Evolutionary conservation across 2,888 invertebrate genomes (phyloP).

Genomic region (Polylopha cassiicola): DNA sequence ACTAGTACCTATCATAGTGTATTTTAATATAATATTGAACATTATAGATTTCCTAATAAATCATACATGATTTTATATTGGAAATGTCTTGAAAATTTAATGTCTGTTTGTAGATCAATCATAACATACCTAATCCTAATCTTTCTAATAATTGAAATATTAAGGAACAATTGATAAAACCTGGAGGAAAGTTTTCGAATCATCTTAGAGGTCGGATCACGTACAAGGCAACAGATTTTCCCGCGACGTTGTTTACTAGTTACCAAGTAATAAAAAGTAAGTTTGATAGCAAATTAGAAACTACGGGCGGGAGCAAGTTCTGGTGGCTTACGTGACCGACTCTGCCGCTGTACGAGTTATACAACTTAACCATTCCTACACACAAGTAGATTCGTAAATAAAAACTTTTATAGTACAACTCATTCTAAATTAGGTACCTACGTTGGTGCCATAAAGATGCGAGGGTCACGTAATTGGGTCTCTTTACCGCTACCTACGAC

Average conservation of each 20-base stretch:
- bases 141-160: no score
- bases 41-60: no score
- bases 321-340: conserved; percentile 58
- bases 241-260: conserved; percentile 53
- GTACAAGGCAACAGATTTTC: conserved; percentile 29
- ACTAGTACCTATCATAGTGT: no score
- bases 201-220: conserved; percentile 17
- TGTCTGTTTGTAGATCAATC: no score
- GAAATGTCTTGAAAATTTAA: no score
- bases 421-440: conserved; percentile 13
- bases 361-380: conserved; percentile 12
- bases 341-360: conserved; percentile 32
- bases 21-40: no score
- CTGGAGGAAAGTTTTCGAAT: conserved; percentile 5
- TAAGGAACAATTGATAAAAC: conserved; percentile 14
- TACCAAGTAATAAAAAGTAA: conserved; percentile 67
- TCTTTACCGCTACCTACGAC: no score
- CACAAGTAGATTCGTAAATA: conserved; percentile 15
- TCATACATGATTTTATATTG: no score
- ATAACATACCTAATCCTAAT: no score
- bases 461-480: no score
- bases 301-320: conserved; percentile 48
- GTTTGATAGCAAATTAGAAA: conserved; percentile 67
- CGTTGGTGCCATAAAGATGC: no score
- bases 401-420: no score